Evolutionary conservation across 2,113 vertebrate species (phyloP).

Genomic region (Quiscalus mexicanus): DNA sequence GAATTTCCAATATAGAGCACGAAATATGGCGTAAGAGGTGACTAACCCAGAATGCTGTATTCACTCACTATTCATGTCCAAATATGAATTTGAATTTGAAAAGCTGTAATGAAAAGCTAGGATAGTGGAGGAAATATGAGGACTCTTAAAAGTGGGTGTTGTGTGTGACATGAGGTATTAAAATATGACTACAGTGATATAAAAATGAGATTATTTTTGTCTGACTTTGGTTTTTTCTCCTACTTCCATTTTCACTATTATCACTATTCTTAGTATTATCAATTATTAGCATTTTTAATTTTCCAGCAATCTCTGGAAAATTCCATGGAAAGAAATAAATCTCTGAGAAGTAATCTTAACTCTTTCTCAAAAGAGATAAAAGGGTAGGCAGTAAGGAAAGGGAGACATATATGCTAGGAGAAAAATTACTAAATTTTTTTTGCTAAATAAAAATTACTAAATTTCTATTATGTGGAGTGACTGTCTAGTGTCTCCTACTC

Average conservation of each 20-base stretch:
- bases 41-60: background rate
- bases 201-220: background rate
- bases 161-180: background rate
- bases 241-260: background rate
- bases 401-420: background rate
- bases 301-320: background rate
- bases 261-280: background rate
- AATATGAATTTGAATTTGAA: background rate
- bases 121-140: background rate
- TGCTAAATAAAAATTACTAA: background rate
- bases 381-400: background rate
- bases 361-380: background rate
- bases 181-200: background rate
- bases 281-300: background rate
- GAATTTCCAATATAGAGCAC: background rate
- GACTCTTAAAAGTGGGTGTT: background rate
- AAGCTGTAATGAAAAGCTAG: background rate
- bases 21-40: fast-evolving
- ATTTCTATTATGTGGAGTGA: background rate
- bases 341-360: background rate
- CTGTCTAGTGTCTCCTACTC: background rate
- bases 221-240: background rate
- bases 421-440: background rate
- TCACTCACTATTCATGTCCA: background rate
- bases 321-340: background rate